Base-by-base conservation (phyloP, 2,888 invertebrate species). In the Sinohyriopsis cumingii region DNA sequence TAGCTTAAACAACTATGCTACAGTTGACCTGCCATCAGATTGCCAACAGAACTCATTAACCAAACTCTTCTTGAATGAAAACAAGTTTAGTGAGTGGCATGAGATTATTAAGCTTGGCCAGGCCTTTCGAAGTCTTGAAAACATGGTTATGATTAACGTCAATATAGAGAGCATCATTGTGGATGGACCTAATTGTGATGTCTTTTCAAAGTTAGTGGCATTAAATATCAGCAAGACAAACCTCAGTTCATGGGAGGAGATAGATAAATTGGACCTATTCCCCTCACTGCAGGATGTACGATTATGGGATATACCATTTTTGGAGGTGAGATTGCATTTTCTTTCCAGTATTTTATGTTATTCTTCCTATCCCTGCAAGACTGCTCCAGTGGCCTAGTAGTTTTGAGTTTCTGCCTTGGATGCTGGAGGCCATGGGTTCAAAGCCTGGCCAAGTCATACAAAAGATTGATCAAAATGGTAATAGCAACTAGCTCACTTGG, bases 1-100 rank as follows among this genome's bases (percentile, higher is more conserved):
- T 84, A 97, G 97, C 87, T 92, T 97, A 74, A 98, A 98, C 90
- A 94, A 95, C 33, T 88, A 84, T 73, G 68, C 75, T 6, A 59
- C 68, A 33, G 74, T 93, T 90, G 76, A 80, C 15, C 53, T 82
- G 9, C 76, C 80, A 45, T 55, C 33, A 9, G 66, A 91, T 25
- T 63, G 55, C 33, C 22, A 24, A 15, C 73, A 73, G 61, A 62
- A 19, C 1, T 92, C 93, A 55, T 91, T 97, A 64, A 94, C 93
- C 86, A 95, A 94, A 83, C 91, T 98, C 24, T 95, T 96, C 89
- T 95, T 97, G 84, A 96, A 95, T 75, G 95, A 95, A 55, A 97
- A 97, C 90, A 95, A 93, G 0, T 92, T 97, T n/a, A 93, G 93
- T 80, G 93, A 93, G 81, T 97, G 97, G 97, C 91, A 91, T 75